phyloP scores from a whole-genome alignment of 1,140 invertebrate species.

The Orius laevigatus region DNA sequence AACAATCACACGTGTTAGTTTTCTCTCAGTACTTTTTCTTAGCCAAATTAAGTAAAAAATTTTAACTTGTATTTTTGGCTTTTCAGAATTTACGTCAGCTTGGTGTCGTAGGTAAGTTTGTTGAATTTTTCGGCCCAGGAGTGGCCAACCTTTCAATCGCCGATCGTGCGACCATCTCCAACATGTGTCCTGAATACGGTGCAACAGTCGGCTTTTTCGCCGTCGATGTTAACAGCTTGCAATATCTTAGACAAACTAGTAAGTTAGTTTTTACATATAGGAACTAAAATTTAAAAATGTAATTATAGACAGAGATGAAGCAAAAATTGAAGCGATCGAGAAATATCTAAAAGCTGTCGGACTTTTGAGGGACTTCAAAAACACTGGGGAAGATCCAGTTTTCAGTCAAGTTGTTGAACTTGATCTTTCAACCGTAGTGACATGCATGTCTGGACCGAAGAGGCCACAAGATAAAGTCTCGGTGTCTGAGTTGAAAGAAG shows the following conservation, averaged over 20 bases:
- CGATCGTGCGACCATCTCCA: slow-evolving; percentile 83
- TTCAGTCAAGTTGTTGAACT: slow-evolving; percentile 78
- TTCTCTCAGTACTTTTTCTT: slow-evolving; percentile 1
- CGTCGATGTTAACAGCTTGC: slow-evolving; percentile 70
- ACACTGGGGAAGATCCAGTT: slow-evolving; percentile 62
- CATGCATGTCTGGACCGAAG: slow-evolving; percentile 92
- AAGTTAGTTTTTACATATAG: slow-evolving; percentile 21
- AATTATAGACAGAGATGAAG: slow-evolving; percentile 57
- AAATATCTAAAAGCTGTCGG: slow-evolving; percentile 64
- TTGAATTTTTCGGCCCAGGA: slow-evolving; percentile 94
- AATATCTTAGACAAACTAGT: slow-evolving; percentile 83
- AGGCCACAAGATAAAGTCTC: slow-evolving; percentile 89
- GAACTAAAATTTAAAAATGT: not conserved
- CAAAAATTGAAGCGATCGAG: slow-evolving; percentile 70
- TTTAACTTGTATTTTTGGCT: slow-evolving; percentile 14
- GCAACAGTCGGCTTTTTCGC: slow-evolving; percentile 95
- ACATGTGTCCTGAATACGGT: slow-evolving; percentile 98
- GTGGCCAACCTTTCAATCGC: slow-evolving; percentile 81
- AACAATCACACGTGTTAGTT: slow-evolving; percentile 82
- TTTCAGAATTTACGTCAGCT: slow-evolving; percentile 73
- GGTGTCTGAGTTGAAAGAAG: slow-evolving; percentile 74
- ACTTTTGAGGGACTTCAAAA: slow-evolving; percentile 71
- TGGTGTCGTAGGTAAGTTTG: slow-evolving; percentile 96
- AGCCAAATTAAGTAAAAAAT: not conserved
- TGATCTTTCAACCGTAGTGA: slow-evolving; percentile 76